Percentiles rank a stretch among this genome's conserved stretches.
phyloP scores from a whole-genome alignment of 2,888 invertebrate species.

The Epinotia demarniana region DNA sequence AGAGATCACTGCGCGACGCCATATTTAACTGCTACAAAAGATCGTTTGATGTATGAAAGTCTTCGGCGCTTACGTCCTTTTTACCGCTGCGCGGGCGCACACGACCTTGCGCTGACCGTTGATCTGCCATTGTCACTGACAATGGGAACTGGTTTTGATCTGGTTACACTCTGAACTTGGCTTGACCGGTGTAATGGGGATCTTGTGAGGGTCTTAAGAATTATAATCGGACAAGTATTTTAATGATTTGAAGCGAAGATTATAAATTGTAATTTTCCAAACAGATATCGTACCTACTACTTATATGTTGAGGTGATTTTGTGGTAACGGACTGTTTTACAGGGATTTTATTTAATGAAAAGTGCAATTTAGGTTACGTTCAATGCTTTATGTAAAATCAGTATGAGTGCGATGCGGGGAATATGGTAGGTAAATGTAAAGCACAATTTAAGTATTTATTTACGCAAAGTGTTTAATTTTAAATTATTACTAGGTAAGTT shows the following conservation, averaged over 20 bases:
- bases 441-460: too few relatives aligned
- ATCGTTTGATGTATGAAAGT: background rate
- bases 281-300: background rate
- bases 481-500: too few relatives aligned
- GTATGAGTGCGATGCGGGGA: too few relatives aligned
- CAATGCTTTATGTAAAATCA: background rate
- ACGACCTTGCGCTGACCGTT: conserved; percentile 78
- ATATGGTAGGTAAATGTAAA: too few relatives aligned
- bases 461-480: too few relatives aligned
- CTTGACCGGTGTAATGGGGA: conserved; percentile 30
- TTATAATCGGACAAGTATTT: conserved; percentile 4
- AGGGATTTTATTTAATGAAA: background rate
- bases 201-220: conserved; percentile 17
- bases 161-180: conserved; percentile 47
- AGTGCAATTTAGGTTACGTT: background rate
- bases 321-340: background rate
- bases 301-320: background rate
- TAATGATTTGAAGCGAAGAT: background rate
- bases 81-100: conserved; percentile 57
- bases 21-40: background rate
- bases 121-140: conserved; percentile 60
- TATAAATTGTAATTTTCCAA: background rate
- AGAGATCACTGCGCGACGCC: conserved; percentile 50
- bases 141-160: conserved; percentile 52
- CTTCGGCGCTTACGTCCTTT: background rate